Evolutionary conservation across 2,888 invertebrate genomes (phyloP).

Genomic region (Drosophila lutescens): DNA sequence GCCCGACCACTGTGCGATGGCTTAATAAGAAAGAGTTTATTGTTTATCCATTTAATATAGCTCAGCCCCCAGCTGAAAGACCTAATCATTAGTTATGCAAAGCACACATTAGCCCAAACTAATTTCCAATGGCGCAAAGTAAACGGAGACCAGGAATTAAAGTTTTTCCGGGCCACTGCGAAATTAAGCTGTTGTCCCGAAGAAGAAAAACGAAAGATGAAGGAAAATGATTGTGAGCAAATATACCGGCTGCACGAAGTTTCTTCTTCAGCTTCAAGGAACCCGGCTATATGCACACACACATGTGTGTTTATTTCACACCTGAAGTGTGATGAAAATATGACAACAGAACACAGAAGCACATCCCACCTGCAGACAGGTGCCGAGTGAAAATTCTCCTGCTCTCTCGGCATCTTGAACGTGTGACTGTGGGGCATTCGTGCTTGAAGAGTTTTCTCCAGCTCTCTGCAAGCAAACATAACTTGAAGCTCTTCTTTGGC

Average conservation of each 20-base stretch:
- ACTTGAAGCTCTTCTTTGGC: conserved; percentile 53
- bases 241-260: conserved; percentile 41
- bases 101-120: conserved; percentile 35
- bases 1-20: too few species aligned
- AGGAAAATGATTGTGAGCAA: conserved; percentile 33
- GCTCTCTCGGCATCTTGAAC: conserved; percentile 53
- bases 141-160: conserved; percentile 45
- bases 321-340: conserved; percentile 75
- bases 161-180: conserved; percentile 40
- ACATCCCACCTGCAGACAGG: conserved; percentile 55
- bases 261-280: conserved; percentile 44
- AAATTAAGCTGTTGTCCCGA: conserved; percentile 54
- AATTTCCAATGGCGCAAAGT: conserved; percentile 43
- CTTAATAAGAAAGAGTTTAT: conserved; percentile 36
- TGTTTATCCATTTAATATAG: conserved; percentile 31
- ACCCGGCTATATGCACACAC: conserved; percentile 35
- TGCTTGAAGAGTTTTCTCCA: conserved; percentile 75
- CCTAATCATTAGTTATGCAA: conserved; percentile 51
- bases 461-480: conserved; percentile 63
- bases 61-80: conserved; percentile 4
- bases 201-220: not conserved
- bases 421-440: conserved; percentile 76
- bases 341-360: conserved; percentile 56
- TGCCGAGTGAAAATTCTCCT: conserved; percentile 50
- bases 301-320: conserved; percentile 67